Evolutionary conservation across 1,140 invertebrate species (phyloP).

Genomic region (Drosophila melanica): DNA sequence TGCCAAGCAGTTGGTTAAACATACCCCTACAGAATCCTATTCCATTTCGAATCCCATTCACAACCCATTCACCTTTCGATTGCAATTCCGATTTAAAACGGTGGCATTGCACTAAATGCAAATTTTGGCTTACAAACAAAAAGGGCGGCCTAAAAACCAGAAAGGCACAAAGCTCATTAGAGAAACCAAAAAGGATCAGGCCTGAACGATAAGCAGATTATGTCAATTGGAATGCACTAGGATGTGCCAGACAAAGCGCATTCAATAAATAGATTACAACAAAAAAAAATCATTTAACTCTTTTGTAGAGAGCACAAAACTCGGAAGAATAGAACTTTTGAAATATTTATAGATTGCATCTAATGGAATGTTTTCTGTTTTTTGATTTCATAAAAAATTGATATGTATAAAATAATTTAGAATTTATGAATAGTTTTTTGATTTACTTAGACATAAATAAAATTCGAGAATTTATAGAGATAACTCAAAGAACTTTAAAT

Average conservation of each 20-base stretch:
- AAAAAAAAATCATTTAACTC: background rate
- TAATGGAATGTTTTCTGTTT: too few species aligned
- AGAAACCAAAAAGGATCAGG: background rate
- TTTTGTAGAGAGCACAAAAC: too few species aligned
- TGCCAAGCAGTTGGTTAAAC: conserved; percentile 67
- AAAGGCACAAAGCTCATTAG: conserved; percentile 34
- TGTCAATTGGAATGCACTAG: background rate
- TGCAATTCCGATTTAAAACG: conserved; percentile 48
- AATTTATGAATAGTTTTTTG: too few species aligned
- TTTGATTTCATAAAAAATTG: too few species aligned
- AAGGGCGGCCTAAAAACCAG: conserved; percentile 55
- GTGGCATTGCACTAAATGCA: conserved; percentile 50
- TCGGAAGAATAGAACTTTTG: too few species aligned
- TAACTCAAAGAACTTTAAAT: too few species aligned
- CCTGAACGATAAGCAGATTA: conserved; percentile 3
- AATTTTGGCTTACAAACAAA: conserved; percentile 53
- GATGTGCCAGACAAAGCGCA: background rate
- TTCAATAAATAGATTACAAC: background rate
- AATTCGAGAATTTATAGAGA: too few species aligned
- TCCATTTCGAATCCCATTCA: background rate
- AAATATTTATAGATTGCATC: too few species aligned
- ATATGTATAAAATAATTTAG: too few species aligned
- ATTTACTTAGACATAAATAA: too few species aligned
- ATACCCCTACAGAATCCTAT: conserved; percentile 4
- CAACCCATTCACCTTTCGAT: conserved; percentile 28